Conservation (phyloP, 2,797 vertebrate genomes). For the Danionella dracula region DNA sequence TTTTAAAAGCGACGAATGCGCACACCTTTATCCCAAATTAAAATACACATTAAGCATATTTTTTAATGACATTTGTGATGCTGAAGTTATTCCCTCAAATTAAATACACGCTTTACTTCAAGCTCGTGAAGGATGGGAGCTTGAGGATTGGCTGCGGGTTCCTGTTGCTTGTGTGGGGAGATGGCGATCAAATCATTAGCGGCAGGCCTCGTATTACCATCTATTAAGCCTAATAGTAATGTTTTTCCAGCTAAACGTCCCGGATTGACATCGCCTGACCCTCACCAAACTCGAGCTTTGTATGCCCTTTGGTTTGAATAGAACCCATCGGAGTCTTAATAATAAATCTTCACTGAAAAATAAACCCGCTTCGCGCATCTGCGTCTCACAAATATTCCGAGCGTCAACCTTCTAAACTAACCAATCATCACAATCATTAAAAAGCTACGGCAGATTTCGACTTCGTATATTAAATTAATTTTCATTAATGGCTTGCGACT, state of each 20-base stretch:
- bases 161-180: not conserved
- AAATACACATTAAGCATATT: no score
- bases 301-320: slow-evolving; percentile 45
- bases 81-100: no score
- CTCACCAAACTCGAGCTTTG: slow-evolving; percentile 57
- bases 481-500: no score
- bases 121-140: no score
- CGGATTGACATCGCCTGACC: slow-evolving; percentile 64
- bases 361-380: slow-evolving; percentile 28
- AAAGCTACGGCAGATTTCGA: no score
- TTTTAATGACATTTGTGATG: no score
- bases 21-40: no score
- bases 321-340: slow-evolving; percentile 2
- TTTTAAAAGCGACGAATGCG: no score
- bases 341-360: slow-evolving; percentile 31
- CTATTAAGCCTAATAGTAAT: slow-evolving; percentile 58
- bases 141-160: slow-evolving; percentile 3
- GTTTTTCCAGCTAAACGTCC: slow-evolving; percentile 67
- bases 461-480: no score
- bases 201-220: slow-evolving; percentile 46
- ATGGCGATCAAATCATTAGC: slow-evolving; percentile 33
- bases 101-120: no score
- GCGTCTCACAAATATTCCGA: slow-evolving; percentile 16
- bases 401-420: slow-evolving; percentile 37
- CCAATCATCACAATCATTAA: no score